Base-by-base conservation (phyloP, 2,888 invertebrate species). In the Lathronympha strigana region DNA sequence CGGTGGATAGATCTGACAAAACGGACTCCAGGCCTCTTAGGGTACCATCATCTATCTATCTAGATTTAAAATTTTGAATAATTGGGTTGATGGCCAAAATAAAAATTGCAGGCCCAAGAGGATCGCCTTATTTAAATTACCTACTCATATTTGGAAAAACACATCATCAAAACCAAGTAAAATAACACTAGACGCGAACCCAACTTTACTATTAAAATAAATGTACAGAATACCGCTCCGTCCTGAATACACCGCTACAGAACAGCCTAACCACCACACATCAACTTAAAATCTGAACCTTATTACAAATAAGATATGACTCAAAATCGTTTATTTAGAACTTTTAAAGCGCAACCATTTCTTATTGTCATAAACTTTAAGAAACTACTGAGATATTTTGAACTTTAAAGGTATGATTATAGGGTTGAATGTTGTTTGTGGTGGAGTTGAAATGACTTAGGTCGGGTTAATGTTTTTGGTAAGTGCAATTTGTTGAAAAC, bases 401-500 rank as follows among this genome's bases (percentile, higher is more conserved):
- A 11, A 61, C 47, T 36, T 17, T 54, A 21, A 17, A 0, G 0
- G 0, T 0, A 5, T 1, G 1, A 5, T 4, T n/a, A 28, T 54
- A 53, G 33, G 23, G 47, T 49, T 23, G 23, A 19, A 11, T 17
- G 53, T 64, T 5, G 17, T 4, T 17, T 11, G 38, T 23, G 4
- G 19, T 19, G n/a, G 17, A 17, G 54, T 38, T 54, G 2, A 66
- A 66, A 54, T 49, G 54, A 49, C 54, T 54, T 25, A 17, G 57
- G 50, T 53, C 40, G 17, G 38, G 55, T 28, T 62, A 62, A 67
- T 62, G 66, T 50, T 40, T 62, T 50, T 57, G 15, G 61, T 40
- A 51, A 55, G 62, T 62, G 63, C 63, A 53, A 63, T 63, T 63
- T 67, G 67, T 62, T 47, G 58, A 57, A 51, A 55, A 45, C 51